Conservation (phyloP, 1,140 invertebrate genomes). For the Halyomorpha halys region DNA sequence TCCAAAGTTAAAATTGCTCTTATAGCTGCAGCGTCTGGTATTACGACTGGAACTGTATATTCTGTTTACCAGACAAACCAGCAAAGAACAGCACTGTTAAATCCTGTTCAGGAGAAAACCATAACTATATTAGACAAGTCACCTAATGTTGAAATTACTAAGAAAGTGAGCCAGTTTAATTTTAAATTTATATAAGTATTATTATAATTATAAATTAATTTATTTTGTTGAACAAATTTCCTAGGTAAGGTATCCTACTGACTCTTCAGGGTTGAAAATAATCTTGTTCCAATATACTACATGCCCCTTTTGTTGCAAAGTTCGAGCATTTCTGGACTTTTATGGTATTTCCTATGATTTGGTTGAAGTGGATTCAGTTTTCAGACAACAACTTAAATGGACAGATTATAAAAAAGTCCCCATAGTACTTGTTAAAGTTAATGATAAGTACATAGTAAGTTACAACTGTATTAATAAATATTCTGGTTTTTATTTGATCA, state of each 20-base stretch:
- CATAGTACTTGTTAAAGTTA: constrained; percentile 69
- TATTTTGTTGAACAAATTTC: constrained; percentile 31
- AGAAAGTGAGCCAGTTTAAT: constrained; percentile 35
- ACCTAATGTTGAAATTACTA: constrained; percentile 38
- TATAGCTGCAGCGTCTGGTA: background rate
- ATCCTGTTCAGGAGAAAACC: background rate
- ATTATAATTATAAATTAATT: background rate
- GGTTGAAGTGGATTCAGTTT: constrained; percentile 92
- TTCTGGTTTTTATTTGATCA: too few relatives aligned
- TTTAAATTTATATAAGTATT: constrained; percentile 23
- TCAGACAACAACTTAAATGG: constrained; percentile 85
- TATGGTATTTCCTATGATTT: constrained; percentile 90
- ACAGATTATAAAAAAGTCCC: constrained; percentile 93
- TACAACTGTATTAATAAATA: too few relatives aligned
- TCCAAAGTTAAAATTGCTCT: background rate
- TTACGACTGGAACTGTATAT: constrained; percentile 12
- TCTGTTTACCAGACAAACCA: background rate
- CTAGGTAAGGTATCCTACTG: constrained; percentile 51
- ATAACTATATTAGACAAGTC: constrained; percentile 40
- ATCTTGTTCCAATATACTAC: constrained; percentile 93
- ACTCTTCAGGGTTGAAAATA: constrained; percentile 66
- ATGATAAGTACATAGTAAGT: constrained; percentile 54
- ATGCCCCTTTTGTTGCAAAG: constrained; percentile 98
- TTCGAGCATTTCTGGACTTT: constrained; percentile 86
- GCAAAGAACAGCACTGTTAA: constrained; percentile 11